A percentile compares a stretch with the other conserved stretches of the same genome.
Conservation (phyloP, 2,888 invertebrate species). For the Odontocerum albicorne region DNA sequence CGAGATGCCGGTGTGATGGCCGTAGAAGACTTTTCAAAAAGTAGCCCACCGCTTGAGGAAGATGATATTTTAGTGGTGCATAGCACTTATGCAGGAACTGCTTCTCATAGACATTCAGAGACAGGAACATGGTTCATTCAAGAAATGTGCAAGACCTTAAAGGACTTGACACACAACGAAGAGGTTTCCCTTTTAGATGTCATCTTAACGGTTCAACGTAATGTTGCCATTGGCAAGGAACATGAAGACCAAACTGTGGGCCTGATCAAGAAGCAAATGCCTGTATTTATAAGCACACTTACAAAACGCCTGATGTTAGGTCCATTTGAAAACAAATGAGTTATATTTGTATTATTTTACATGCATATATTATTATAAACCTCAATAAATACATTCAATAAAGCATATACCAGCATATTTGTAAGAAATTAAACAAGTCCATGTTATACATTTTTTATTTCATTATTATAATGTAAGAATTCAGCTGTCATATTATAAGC, state of each 20-base stretch:
- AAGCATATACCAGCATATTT: conserved; percentile 1
- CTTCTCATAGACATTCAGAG: background rate
- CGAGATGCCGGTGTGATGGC: background rate
- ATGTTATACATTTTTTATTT: too few species aligned
- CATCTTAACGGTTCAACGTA: conserved; percentile 1
- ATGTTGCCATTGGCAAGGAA: background rate
- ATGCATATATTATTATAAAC: too few species aligned
- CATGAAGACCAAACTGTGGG: background rate
- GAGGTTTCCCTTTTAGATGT: background rate
- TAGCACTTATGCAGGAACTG: background rate
- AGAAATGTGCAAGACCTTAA: background rate
- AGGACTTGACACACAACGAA: background rate
- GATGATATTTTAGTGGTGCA: background rate
- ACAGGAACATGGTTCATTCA: conserved; percentile 11
- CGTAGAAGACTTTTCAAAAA: background rate
- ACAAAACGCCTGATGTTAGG: conserved; percentile 1
- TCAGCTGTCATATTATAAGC: too few species aligned
- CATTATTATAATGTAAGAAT: too few species aligned
- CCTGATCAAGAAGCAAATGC: conserved; percentile 12
- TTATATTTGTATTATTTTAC: too few species aligned
- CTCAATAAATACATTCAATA: background rate
- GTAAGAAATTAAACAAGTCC: too few species aligned
- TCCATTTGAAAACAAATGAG: background rate
- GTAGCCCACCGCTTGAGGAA: background rate
- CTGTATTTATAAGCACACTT: conserved; percentile 10